A percentile compares a stretch with the other conserved stretches of the same genome.
phyloP scores from a whole-genome alignment of 2,113 vertebrate genomes.

The Lepus timidus region DNA sequence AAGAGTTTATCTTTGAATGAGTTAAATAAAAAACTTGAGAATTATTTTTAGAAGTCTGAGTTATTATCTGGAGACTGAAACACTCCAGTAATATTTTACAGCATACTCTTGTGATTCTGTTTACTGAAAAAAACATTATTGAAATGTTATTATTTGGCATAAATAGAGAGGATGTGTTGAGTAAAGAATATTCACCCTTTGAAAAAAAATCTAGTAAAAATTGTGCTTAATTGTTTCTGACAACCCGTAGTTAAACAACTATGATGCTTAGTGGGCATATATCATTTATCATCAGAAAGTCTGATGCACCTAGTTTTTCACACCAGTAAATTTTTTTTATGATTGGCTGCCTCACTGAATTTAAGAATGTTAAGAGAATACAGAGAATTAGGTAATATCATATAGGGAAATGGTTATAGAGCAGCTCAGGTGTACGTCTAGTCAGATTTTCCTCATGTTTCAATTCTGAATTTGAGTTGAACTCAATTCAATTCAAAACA shows the following conservation, averaged over 20 bases:
- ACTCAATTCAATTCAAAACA: neutral
- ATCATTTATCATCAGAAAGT: neutral
- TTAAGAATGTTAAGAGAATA: conserved; percentile 12
- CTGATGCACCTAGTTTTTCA: conserved; percentile 4
- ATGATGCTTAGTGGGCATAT: neutral
- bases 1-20: neutral
- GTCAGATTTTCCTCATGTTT: neutral
- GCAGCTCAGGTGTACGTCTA: neutral
- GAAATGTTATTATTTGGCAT: neutral
- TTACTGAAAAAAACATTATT: conserved; percentile 6
- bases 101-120: neutral
- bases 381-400: neutral
- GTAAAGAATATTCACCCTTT: conserved; percentile 15
- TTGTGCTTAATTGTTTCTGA: conserved; percentile 33
- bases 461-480: neutral
- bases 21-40: neutral
- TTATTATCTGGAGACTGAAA: conserved; percentile 13
- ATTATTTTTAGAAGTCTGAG: neutral
- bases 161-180: neutral
- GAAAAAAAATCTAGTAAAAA: neutral
- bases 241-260: neutral
- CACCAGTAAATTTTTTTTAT: neutral
- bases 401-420: neutral
- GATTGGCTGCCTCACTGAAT: neutral
- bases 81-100: neutral